Evolutionary conservation across 2,797 vertebrate genomes (phyloP).

Genomic region (Uromys caudimaculatus): DNA sequence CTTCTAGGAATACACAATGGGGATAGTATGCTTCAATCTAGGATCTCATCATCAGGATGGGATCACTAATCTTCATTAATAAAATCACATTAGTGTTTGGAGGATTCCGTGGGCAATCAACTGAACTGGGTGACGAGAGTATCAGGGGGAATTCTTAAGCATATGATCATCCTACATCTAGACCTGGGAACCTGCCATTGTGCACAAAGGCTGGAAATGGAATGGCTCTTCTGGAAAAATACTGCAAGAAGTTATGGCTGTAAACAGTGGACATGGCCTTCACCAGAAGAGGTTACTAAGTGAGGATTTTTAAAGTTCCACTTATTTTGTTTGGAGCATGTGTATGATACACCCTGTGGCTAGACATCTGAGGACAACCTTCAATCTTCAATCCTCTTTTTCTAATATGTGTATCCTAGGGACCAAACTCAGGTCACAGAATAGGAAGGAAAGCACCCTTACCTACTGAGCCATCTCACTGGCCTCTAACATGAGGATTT

Average conservation of each 20-base stretch:
- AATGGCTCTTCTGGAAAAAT: background rate
- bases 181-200: background rate
- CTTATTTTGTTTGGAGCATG: background rate
- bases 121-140: background rate
- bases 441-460: background rate
- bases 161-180: background rate
- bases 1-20: conserved; percentile 31
- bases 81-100: conserved; percentile 14
- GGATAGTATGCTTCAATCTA: background rate
- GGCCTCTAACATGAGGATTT: background rate
- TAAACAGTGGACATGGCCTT: background rate
- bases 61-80: conserved; percentile 49
- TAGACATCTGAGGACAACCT: background rate
- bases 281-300: background rate
- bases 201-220: background rate
- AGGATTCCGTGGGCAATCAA: background rate
- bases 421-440: background rate
- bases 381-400: background rate
- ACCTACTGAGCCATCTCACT: background rate
- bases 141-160: background rate
- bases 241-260: background rate
- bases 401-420: background rate
- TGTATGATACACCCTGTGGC: background rate
- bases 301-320: background rate
- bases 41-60: conserved; percentile 31